phyloP scores from a whole-genome alignment of 2,797 vertebrate genomes.

The Chaunax sp. region DNA sequence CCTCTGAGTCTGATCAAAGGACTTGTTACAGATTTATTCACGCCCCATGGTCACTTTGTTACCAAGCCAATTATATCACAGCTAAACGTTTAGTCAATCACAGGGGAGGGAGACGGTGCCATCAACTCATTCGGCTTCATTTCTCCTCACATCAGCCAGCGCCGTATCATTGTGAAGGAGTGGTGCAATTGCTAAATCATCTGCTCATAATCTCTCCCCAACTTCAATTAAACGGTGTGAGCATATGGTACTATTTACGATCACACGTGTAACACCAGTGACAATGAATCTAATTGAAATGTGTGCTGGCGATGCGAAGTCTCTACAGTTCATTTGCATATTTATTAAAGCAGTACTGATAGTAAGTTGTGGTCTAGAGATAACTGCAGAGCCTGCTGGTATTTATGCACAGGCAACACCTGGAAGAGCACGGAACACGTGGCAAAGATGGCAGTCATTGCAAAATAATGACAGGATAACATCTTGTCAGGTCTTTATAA shows the following conservation, averaged over 20 bases:
- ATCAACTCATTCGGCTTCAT: conserved; percentile 55
- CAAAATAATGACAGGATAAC: conserved; percentile 9
- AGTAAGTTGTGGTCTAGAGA: conserved; percentile 13
- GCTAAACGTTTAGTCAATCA: conserved; percentile 74
- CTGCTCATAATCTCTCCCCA: conserved; percentile 66
- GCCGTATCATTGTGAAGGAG: conserved; percentile 41
- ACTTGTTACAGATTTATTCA: conserved; percentile 65
- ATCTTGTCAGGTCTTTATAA: conserved; percentile 1
- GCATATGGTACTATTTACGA: conserved; percentile 67
- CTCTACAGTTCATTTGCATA: conserved; percentile 48
- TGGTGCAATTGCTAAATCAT: conserved; percentile 66
- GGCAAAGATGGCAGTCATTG: conserved; percentile 12
- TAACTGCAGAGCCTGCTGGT: neutral
- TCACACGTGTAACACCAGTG: conserved; percentile 52
- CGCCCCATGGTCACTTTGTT: conserved; percentile 74
- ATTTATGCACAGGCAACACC: neutral
- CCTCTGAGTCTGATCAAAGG: conserved; percentile 65
- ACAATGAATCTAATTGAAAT: conserved; percentile 68
- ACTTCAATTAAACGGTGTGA: conserved; percentile 57
- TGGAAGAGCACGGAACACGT: neutral
- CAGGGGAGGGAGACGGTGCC: conserved; percentile 55
- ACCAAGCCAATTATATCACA: conserved; percentile 72
- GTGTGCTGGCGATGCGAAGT: conserved; percentile 32
- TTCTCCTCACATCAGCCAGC: conserved; percentile 64
- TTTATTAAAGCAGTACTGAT: conserved; percentile 46